phyloP scores from a whole-genome alignment of 2,113 vertebrate genomes.

The Alaudala cheleensis region DNA sequence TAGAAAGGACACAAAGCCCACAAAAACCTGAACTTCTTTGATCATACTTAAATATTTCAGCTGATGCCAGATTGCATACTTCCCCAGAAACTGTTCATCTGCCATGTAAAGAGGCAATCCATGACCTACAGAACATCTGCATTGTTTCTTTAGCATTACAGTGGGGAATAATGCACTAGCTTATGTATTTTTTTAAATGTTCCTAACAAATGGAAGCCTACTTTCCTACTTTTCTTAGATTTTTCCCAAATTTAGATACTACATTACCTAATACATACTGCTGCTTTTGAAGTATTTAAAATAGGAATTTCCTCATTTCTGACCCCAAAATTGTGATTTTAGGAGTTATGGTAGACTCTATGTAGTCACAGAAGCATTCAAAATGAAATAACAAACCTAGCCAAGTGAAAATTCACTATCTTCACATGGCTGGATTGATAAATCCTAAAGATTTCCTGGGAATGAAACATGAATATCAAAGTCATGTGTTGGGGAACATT shows the following conservation, averaged over 20 bases:
- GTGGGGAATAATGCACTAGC: not conserved
- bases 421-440: not conserved
- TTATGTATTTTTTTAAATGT: not conserved
- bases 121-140: not conserved
- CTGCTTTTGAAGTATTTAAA: not conserved
- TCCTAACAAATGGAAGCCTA: not conserved
- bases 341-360: not conserved
- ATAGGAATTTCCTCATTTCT: not conserved
- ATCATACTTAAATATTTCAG: not conserved
- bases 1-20: not conserved
- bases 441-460: conserved; percentile 33
- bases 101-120: not conserved
- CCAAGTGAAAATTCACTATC: conserved; percentile 7
- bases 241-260: not conserved
- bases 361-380: not conserved
- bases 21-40: not conserved
- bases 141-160: not conserved
- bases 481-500: conserved; percentile 47
- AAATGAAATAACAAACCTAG: not conserved
- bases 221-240: not conserved
- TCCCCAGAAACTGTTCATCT: not conserved
- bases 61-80: not conserved
- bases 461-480: conserved; percentile 56
- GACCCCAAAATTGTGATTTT: not conserved
- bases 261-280: not conserved